Evolutionary conservation across 1,140 invertebrate species (phyloP), one percentile per base, ranked within the genome.

Genomic region (Cotesia vestalis): DNA sequence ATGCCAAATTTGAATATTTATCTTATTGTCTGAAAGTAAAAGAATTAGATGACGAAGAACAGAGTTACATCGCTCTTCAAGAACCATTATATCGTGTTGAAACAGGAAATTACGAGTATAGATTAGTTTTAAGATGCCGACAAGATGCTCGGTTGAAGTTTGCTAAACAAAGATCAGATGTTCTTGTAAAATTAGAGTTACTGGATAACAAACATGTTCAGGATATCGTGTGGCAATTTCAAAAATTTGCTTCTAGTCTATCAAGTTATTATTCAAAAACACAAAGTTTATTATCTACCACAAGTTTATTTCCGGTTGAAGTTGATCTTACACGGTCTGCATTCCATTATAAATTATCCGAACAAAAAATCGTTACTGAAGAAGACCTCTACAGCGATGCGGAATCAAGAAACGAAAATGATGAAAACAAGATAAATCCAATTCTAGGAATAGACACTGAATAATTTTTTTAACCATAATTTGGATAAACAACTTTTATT

Each of bases 21-120:
- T 98, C 97, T 0, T 99, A 99, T 85, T 99, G 98, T 84, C 86
- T 99, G 53, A 99, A 99, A 89, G 94, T 96, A 0, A 96, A 96
- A 83, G 98, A 99, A 89, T 95, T 99, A 94, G 98, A 99, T 80
- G 98, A 99, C 85, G 98, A 99, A 84, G 98, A 99, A 81, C 96
- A 97, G 76, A 94, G 93, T 69, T 99, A 96, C 84, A 93, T 93
- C 40, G 92, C 95, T 0, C 83, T 99, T n/a, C 96, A 98, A 81
- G 98, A 99, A 84, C 97, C 98, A 0, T 86, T 99, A 12, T 99
- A 99, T 84, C 89, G 98, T 53, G 95, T 99, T 0, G 98, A 99
- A 87, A 99, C 98, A 4, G 98, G 98, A 66, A 99, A 99, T 85
- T 99, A 99, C 88, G 98, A 99, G 85, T 99, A 99, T 83, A 92